A percentile compares a stretch with the other conserved stretches of the same genome.
Conservation (phyloP, 1,140 invertebrate genomes). For the Drosophila sp. region DNA sequence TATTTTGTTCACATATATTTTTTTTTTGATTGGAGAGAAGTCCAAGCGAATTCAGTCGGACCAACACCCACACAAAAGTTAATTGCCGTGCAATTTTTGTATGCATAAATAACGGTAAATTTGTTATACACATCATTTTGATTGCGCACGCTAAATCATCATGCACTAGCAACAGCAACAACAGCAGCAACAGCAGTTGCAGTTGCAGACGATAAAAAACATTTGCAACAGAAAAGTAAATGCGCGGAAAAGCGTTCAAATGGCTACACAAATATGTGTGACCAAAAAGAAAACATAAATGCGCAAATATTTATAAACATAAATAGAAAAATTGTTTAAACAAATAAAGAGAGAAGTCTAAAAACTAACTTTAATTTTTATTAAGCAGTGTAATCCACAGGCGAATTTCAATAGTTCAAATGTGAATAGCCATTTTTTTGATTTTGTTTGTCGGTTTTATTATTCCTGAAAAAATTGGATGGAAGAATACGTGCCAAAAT, state of each 20-base stretch:
- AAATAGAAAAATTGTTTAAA: not conserved
- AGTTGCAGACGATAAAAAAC: constrained; percentile 22
- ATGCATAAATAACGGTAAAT: constrained; percentile 81
- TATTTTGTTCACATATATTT: not conserved
- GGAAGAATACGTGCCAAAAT: too few species aligned
- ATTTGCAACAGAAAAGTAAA: constrained; percentile 43
- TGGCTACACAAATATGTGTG: constrained; percentile 56
- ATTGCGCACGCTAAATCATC: constrained; percentile 78
- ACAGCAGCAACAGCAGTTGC: not conserved
- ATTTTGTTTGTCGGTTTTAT: too few species aligned
- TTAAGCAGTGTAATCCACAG: too few species aligned
- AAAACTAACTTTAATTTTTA: too few species aligned
- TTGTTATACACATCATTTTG: constrained; percentile 82
- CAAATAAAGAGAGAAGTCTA: not conserved
- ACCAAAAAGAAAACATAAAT: constrained; percentile 32
- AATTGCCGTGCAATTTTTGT: constrained; percentile 81
- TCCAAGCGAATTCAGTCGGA: constrained; percentile 14
- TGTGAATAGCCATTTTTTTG: too few species aligned
- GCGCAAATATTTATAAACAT: constrained; percentile 36
- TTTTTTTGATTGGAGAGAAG: not conserved
- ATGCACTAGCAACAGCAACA: constrained; percentile 30
- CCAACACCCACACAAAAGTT: constrained; percentile 59
- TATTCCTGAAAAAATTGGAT: too few species aligned
- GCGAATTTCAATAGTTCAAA: too few species aligned
- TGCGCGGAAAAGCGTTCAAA: constrained; percentile 68